Evolutionary conservation across 2,888 invertebrate species (phyloP), one percentile per base, ranked within the genome.

Genomic region (Linyphia triangularis): DNA sequence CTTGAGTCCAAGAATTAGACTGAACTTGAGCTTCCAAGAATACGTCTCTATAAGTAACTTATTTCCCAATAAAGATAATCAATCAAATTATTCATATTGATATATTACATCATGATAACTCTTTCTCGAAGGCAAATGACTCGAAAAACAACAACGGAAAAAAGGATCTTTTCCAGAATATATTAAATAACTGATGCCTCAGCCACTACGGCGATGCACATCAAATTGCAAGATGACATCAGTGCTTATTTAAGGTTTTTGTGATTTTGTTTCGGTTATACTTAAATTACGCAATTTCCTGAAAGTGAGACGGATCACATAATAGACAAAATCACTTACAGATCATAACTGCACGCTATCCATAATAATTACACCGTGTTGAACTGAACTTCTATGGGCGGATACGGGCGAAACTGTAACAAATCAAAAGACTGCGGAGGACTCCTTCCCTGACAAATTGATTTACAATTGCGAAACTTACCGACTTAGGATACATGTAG

Each of bases 231-330:
- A 51, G 22, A 63, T 77, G 63, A 77, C 77, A 77, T 77, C 61
- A 77, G 37, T 63, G 7, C 16, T 19, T 65, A 63, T 40, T 59
- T 30, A 65, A 26, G 30, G 26, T 19, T 24, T 19, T 78, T 24
- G 37, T 26, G 10, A 24, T 30, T 73, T 22, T 73, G 51, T 57
- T 75, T 65, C 67, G 24, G 24, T 57, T 75, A 65, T 57, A 67
- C 24, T 33, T 57, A 26, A 67, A 75, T 84, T 75, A 59, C 75
- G 67, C 57, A 75, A 75, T 75, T 67, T 84, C 57, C 75, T 65
- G 75, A 67, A 75, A 73, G 63, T 63, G 30, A 63, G 75, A 84
- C 75, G 22, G 84, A 84, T 84, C 75, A 84, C 75, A 67, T 75
- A 84, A 84, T 84, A 28, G 40, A 30, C 61, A 37, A 83, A 83